Base-by-base conservation (phyloP, 2,113 vertebrate species). In the Phocoena sinus region DNA sequence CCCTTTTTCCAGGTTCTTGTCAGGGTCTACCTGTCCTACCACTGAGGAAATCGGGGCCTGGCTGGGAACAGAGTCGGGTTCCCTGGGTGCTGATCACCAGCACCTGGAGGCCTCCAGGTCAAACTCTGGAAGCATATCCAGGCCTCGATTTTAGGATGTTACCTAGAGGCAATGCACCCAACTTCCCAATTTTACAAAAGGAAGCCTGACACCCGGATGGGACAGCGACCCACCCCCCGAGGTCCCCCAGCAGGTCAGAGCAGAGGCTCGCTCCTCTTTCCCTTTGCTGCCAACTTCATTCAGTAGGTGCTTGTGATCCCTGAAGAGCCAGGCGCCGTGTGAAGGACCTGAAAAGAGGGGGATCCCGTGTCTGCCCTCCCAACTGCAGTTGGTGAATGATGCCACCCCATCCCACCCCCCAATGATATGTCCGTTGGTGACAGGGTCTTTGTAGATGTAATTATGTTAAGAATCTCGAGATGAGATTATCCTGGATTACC, bases 291-390 rank as follows among this genome's bases (percentile, higher is more conserved):
- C 23, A 5, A 4, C 26, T 28, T 74, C 58, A 31, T 65, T 36
- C 38, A 10, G 8, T 56, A 25, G n/a, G 20, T 20, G 38, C 26
- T 63, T 2, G 23, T 53, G 36, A 44, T 18, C 38, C n/a, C 28
- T 25, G 4, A 26, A 33, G 91, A 70, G 44, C 26, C 25, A 6
- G 31, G 25, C 0, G 0, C 36, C 0, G 0, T 3, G 13, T 21
- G n/a, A 74, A 50, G 58, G 53, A 14, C 67, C 44, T 17, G 21
- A 0, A 8, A 10, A 31, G 56, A 15, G 9, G 6, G 2, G 1
- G 31, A 13, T 3, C 17, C 87, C 1, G 0, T 12, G 36, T 7
- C 71, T 18, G 9, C 17, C 60, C 47, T 8, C n/a, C n/a, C 4
- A 36, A 0, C 63, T 20, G 33, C 21, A 1, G 12, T 12, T 2